A percentile compares a stretch with the other conserved stretches of the same genome.
phyloP scores from a whole-genome alignment of 1,140 invertebrate genomes.

The Gyrodactylus salaris region DNA sequence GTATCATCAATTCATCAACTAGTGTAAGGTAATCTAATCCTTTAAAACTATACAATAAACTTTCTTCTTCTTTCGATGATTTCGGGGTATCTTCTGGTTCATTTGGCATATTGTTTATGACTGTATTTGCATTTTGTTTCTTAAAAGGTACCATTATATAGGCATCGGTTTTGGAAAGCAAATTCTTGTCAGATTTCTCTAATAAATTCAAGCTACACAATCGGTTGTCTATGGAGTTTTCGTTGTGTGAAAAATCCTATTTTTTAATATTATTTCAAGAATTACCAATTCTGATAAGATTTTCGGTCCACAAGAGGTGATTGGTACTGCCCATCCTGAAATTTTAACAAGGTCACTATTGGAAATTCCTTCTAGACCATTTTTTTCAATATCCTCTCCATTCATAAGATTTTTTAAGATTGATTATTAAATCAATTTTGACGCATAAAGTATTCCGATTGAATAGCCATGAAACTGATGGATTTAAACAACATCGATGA shows the following conservation, averaged over 20 bases:
- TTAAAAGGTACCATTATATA: neutral
- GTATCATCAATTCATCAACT: constrained; percentile 50
- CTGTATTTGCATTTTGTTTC: neutral
- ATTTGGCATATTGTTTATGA: neutral
- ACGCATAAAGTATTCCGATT: neutral
- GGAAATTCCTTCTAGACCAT: neutral
- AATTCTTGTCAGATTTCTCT: neutral
- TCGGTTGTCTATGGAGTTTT: neutral
- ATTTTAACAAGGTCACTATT: neutral
- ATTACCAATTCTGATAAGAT: neutral
- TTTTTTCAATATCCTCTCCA: neutral
- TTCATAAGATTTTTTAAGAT: neutral
- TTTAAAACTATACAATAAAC: neutral
- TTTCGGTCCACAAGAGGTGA: neutral
- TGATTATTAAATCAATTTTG: neutral
- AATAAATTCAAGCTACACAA: neutral
- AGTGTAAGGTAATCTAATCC: constrained; percentile 63
- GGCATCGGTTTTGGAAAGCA: neutral
- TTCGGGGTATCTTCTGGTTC: neutral
- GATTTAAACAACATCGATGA: neutral
- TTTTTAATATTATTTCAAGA: neutral
- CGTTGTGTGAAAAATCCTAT: neutral
- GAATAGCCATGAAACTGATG: neutral
- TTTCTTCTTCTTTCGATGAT: neutral
- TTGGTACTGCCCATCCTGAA: neutral